Base-by-base conservation (phyloP, 2,113 vertebrate species). In the Euleptes europaea region DNA sequence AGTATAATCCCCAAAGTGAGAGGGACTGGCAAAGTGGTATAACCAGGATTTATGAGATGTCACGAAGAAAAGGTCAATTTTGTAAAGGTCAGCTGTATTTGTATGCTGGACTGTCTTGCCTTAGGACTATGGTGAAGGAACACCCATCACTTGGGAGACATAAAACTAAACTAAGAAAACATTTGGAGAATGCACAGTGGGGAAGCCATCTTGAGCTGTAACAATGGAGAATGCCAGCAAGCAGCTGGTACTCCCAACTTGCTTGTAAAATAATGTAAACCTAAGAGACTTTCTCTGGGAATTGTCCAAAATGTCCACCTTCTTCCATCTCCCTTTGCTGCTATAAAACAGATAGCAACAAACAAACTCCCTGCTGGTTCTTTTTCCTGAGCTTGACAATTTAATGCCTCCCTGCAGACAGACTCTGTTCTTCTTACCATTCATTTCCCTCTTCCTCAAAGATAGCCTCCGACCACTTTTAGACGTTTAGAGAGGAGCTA, bases 401-500 rank as follows among this genome's bases (percentile, higher is more conserved):
- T 57, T 84, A 84, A 78, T 84, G 28, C 66, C 26, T 70, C 66
- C 38, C 49, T 44, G 40, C 69, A 73, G 49, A 42, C 13, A 79
- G 51, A 63, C 31, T 85, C 31, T 35, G 7, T 78, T 78, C 38
- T 63, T 72, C 67, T 63, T 79, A 71, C 28, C 23, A 78, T 85
- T 79, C 66, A 79, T 79, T 85, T 72, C 38, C 35, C 19, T 72
- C 51, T 83, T 54, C 40, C 70, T 75, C 42, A 75, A 51, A 67
- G 42, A 23, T 82, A 71, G n/a, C 33, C 26, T 66, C 42, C 38
- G 26, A 65, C 13, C 19, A 72, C 54, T 78, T 76, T 91, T 90
- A 88, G 84, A 88, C 84, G 82, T 84, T 86, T 88, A 94, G 92
- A 90, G 89, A 90, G 85, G 86, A 90, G 83, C 89, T 88, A 91